Evolutionary conservation across 1,140 invertebrate genomes (phyloP).

Genomic region (Zaprionus capensis): DNA sequence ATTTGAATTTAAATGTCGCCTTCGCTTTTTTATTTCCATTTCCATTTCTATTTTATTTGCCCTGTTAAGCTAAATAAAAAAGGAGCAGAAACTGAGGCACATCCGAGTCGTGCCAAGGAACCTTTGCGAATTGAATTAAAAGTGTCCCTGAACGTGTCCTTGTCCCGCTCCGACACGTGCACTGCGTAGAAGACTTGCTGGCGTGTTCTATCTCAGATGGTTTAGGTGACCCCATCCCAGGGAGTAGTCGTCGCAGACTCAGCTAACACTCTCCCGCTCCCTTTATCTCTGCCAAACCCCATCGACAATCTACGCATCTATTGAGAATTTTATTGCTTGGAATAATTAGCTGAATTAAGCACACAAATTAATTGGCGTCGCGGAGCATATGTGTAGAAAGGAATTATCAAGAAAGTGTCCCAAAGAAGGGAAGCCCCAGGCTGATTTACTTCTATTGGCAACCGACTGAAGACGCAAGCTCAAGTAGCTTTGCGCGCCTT

Average conservation of each 20-base stretch:
- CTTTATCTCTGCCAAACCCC: background rate
- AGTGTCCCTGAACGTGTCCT: slow-evolving; percentile 58
- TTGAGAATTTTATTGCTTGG: slow-evolving; percentile 80
- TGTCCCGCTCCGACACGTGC: slow-evolving; percentile 34
- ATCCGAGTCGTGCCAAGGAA: slow-evolving; percentile 51
- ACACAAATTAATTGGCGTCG: slow-evolving; percentile 74
- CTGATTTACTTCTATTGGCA: slow-evolving; percentile 79
- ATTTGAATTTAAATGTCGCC: slow-evolving; percentile 80
- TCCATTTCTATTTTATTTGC: slow-evolving; percentile 36
- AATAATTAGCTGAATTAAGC: slow-evolving; percentile 81
- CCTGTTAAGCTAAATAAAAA: slow-evolving; percentile 57
- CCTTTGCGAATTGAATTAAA: slow-evolving; percentile 80
- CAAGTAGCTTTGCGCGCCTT: slow-evolving; percentile 53
- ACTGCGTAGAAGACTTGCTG: background rate
- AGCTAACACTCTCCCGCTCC: background rate
- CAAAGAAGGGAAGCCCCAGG: slow-evolving; percentile 34
- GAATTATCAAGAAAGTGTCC: slow-evolving; percentile 14
- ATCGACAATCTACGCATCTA: slow-evolving; percentile 62
- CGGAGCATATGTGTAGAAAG: slow-evolving; percentile 68
- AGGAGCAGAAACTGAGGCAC: slow-evolving; percentile 15
- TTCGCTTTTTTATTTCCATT: slow-evolving; percentile 54
- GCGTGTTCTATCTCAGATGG: background rate
- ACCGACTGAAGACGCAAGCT: slow-evolving; percentile 44
- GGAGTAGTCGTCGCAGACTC: too few relatives aligned
- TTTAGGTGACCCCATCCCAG: slow-evolving; percentile 21